Percentiles rank a stretch among this genome's conserved stretches.
Evolutionary conservation across 1,140 invertebrate genomes (phyloP).

Genomic region (Patella vulgata): DNA sequence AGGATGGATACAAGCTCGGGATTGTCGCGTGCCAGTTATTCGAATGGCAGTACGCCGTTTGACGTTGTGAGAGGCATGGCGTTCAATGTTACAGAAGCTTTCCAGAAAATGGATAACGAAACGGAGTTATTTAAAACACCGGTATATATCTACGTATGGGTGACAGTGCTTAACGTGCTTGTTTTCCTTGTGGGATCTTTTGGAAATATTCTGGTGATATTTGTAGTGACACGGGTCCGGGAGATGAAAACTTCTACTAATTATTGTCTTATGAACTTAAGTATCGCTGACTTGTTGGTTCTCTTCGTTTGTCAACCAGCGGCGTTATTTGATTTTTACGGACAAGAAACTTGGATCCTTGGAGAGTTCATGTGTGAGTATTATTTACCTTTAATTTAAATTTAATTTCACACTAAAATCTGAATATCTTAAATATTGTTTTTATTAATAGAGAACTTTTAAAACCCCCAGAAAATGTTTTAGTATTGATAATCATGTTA

Average conservation of each 20-base stretch:
- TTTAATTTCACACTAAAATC: too few species aligned
- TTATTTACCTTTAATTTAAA: background rate
- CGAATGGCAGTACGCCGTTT: too few species aligned
- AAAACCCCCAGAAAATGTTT: too few species aligned
- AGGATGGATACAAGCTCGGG: too few species aligned
- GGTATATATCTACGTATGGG: conserved; percentile 82
- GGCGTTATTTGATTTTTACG: conserved; percentile 48
- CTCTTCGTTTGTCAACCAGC: conserved; percentile 50
- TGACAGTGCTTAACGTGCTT: conserved; percentile 82
- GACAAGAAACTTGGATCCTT: conserved; percentile 48
- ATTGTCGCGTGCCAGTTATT: too few species aligned
- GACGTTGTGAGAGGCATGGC: too few species aligned
- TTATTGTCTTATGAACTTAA: conserved; percentile 77
- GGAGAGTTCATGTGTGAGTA: conserved; percentile 54
- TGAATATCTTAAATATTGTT: too few species aligned
- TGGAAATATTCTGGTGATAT: conserved; percentile 89
- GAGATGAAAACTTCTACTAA: conserved; percentile 95
- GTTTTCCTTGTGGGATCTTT: conserved; percentile 87
- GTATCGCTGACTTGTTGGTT: conserved; percentile 51
- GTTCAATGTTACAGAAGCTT: too few species aligned
- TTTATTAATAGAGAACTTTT: too few species aligned
- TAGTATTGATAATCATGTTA: too few species aligned
- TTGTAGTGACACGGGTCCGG: conserved; percentile 89
- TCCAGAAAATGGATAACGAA: background rate
- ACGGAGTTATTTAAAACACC: conserved; percentile 64